phyloP scores from a whole-genome alignment of 2,888 invertebrate species.

The Drosophila prolongata region DNA sequence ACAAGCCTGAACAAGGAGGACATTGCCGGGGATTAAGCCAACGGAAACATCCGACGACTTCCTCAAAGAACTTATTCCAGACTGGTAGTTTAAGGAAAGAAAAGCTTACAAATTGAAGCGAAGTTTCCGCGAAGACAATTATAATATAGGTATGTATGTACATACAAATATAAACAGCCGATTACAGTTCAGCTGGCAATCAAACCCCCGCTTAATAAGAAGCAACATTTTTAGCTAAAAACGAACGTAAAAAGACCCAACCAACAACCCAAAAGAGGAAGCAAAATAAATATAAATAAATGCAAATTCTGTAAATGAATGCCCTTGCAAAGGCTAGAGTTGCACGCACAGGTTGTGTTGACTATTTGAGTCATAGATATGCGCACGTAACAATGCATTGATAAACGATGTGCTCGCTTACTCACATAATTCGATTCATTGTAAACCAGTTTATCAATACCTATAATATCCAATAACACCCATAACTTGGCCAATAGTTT shows the following conservation, averaged over 20 bases:
- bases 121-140: neutral
- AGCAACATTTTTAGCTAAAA: no score
- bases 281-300: slow-evolving; percentile 13
- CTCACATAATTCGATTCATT: slow-evolving; percentile 3
- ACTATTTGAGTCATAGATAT: slow-evolving; percentile 15
- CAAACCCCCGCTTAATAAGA: neutral
- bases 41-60: slow-evolving; percentile 21
- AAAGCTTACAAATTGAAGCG: neutral
- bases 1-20: slow-evolving; percentile 7
- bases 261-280: neutral
- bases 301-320: slow-evolving; percentile 1
- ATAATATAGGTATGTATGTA: neutral
- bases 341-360: slow-evolving; percentile 13
- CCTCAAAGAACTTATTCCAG: slow-evolving; percentile 2
- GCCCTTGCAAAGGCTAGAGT: slow-evolving; percentile 12
- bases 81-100: slow-evolving; percentile 1
- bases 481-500: slow-evolving; percentile 12
- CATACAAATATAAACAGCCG: neutral
- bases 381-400: slow-evolving; percentile 2
- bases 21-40: slow-evolving; percentile 6
- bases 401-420: slow-evolving; percentile 1
- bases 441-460: slow-evolving; percentile 3
- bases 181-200: slow-evolving; percentile 4
- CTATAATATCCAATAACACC: neutral
- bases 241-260: neutral